phyloP scores from a whole-genome alignment of 2,888 invertebrate species.

The Mythimna pallens region DNA sequence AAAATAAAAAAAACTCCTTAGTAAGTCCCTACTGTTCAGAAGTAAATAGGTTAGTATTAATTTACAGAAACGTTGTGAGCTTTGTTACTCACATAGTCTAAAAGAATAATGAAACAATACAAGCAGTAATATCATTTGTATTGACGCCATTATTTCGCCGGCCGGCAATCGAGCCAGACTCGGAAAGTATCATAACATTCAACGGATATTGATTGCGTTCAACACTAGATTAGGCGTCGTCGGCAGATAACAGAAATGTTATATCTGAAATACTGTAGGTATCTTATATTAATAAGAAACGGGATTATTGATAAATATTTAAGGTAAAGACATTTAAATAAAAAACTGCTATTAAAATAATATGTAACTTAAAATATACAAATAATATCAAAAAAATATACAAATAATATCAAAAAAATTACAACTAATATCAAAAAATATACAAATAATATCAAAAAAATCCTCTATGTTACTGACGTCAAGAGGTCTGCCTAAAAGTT shows the following conservation, averaged over 20 bases:
- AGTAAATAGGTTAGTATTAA: not conserved
- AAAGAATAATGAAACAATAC: not conserved
- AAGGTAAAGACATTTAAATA: too few species aligned
- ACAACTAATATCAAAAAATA: too few species aligned
- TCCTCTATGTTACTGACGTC: too few species aligned
- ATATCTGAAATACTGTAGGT: too few species aligned
- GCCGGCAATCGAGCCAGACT: conserved; percentile 29
- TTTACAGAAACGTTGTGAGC: not conserved
- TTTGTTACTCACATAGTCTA: not conserved
- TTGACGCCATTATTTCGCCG: conserved; percentile 26
- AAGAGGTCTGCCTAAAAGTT: too few species aligned
- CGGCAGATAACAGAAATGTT: conserved; percentile 4
- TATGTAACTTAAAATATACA: too few species aligned
- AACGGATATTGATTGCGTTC: conserved; percentile 44
- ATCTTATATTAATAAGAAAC: too few species aligned
- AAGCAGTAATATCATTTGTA: conserved; percentile 18
- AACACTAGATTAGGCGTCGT: conserved; percentile 39
- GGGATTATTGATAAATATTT: too few species aligned
- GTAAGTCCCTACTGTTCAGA: not conserved
- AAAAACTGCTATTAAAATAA: too few species aligned
- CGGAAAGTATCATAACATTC: not conserved
- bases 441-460: too few species aligned
- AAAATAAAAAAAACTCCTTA: not conserved
- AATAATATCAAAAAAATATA: too few species aligned
- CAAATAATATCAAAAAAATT: too few species aligned